Evolutionary conservation across 1,140 invertebrate genomes (phyloP).

Genomic region (Drosophila mayri): DNA sequence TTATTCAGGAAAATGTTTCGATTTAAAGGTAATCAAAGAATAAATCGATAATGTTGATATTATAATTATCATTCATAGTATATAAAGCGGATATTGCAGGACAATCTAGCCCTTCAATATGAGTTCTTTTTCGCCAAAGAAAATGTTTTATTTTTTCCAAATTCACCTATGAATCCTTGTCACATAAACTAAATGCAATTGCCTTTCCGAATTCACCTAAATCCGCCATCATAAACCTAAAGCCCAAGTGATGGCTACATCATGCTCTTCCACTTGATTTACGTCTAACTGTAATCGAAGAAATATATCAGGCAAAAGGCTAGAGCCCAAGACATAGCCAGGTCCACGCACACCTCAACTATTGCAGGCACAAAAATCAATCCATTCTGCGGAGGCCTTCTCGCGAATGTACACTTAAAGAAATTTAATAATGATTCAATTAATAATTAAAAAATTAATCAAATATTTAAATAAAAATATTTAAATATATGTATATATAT

Average conservation of each 20-base stretch:
- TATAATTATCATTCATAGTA: too few species aligned
- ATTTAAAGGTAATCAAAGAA: too few species aligned
- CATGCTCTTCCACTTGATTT: constrained; percentile 81
- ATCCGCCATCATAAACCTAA: constrained; percentile 12
- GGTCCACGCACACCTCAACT: constrained; percentile 10
- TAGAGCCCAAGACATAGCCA: constrained; percentile 43
- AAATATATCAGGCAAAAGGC: constrained; percentile 76
- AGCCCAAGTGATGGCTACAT: constrained; percentile 69
- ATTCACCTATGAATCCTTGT: constrained; percentile 28
- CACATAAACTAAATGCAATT: constrained; percentile 51
- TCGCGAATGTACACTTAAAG: constrained; percentile 1
- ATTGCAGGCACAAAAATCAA: constrained; percentile 46
- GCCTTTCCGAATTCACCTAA: constrained; percentile 9
- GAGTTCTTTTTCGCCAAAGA: constrained; percentile 44
- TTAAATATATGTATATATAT: too few species aligned
- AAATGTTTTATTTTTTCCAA: constrained; percentile 30
- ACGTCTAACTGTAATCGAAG: constrained; percentile 80
- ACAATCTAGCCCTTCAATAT: constrained; percentile 15
- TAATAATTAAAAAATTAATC: too few species aligned
- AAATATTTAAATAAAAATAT: too few species aligned
- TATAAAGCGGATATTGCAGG: too few species aligned
- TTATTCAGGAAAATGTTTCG: constrained; percentile 42
- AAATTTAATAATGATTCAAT: not conserved
- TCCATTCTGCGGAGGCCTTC: constrained; percentile 18
- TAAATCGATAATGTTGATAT: too few species aligned